A percentile compares a stretch with the other conserved stretches of the same genome.
These are phyloP conservation scores for Drosophila subquinaria DNA, from an alignment of 2,888 invertebrate species.

Conservation along the genomic window DNA sequence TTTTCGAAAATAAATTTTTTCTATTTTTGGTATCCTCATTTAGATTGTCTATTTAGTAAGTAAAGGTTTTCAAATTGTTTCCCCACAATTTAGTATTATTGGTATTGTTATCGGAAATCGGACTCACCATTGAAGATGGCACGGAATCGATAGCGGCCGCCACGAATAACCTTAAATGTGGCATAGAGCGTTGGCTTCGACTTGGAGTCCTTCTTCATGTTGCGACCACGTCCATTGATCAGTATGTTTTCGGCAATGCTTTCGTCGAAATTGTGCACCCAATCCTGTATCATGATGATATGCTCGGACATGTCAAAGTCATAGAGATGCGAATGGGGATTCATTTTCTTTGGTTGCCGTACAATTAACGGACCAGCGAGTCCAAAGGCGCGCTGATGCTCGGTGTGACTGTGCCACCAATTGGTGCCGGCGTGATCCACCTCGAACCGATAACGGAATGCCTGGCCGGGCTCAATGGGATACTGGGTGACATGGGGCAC, in stretches of 20 bases:
- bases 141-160: constrained; percentile 83
- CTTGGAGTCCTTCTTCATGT: constrained; percentile 56
- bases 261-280: constrained; percentile 78
- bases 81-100: no score
- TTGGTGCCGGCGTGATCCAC: constrained; percentile 81
- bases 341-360: constrained; percentile 65
- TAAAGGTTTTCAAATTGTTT: no score
- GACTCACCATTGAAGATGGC: constrained; percentile 78
- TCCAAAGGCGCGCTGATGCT: constrained; percentile 81
- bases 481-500: constrained; percentile 84
- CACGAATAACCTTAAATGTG: constrained; percentile 73
- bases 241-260: constrained; percentile 76
- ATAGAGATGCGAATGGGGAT: constrained; percentile 76
- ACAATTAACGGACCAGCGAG: constrained; percentile 78
- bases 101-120: not conserved
- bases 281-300: constrained; percentile 81
- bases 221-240: constrained; percentile 81
- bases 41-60: no score
- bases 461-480: constrained; percentile 82
- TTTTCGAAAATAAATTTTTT: no score
- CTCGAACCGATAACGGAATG: constrained; percentile 82
- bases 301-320: constrained; percentile 82
- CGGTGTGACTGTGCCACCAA: constrained; percentile 84
- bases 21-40: no score
- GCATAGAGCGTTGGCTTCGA: constrained; percentile 72